Percentiles rank a stretch among this genome's conserved stretches.
Evolutionary conservation across 53 echinoderm and acorn worm genomes (phyloP).

Genomic region (Temnopleurus reevesii): DNA sequence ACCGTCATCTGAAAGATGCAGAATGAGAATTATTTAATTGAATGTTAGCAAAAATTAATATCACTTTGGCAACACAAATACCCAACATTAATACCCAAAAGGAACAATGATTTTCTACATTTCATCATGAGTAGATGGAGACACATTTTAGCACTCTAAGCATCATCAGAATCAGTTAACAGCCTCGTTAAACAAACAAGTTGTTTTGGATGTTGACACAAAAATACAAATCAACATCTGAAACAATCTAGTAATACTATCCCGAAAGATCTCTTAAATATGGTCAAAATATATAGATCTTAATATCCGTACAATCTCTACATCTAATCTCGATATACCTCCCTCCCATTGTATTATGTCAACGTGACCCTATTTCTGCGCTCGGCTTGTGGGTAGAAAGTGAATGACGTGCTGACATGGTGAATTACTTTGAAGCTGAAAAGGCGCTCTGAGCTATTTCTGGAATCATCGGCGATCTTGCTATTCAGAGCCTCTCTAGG

Average conservation of each 20-base stretch:
- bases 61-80: no score
- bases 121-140: no score
- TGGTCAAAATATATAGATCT: neutral
- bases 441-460: slow-evolving; percentile 28
- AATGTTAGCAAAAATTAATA: no score
- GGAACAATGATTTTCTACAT: no score
- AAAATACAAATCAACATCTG: neutral
- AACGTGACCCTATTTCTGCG: slow-evolving; percentile 21
- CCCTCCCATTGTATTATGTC: neutral
- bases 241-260: no score
- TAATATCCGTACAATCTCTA: neutral
- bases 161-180: no score
- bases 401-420: neutral
- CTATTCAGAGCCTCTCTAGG: slow-evolving; percentile 1
- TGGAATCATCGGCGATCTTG: neutral
- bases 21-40: no score
- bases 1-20: slow-evolving; percentile 88
- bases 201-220: neutral
- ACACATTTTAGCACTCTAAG: no score
- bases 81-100: no score
- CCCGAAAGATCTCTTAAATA: neutral
- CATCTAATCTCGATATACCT: neutral
- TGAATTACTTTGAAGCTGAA: slow-evolving; percentile 33
- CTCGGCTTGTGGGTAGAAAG: neutral
- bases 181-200: neutral